Evolutionary conservation across 2,797 vertebrate genomes (phyloP).

Genomic region (Alectoris magna): DNA sequence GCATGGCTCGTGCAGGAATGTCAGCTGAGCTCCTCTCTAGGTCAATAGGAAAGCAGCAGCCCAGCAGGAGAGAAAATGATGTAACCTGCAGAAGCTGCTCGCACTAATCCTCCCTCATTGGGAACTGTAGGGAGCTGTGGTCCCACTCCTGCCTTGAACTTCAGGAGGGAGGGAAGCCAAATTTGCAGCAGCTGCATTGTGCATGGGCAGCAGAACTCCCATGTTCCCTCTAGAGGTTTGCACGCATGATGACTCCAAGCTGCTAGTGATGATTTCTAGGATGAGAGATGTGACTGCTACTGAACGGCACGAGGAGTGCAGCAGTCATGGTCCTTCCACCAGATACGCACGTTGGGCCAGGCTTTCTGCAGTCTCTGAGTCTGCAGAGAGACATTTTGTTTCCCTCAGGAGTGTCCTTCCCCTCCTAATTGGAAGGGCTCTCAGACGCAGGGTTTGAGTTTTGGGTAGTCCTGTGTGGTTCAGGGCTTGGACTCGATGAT

Average conservation of each 20-base stretch:
- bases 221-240: background rate
- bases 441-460: background rate
- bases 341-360: background rate
- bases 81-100: background rate
- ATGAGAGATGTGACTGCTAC: constrained; percentile 41
- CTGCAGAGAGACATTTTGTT: background rate
- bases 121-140: background rate
- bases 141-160: background rate
- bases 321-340: background rate
- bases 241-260: background rate
- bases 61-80: background rate
- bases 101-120: accelerated
- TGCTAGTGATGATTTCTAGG: constrained; percentile 45
- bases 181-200: accelerated
- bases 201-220: constrained; percentile 9
- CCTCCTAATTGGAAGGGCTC: background rate
- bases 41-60: background rate
- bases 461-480: background rate
- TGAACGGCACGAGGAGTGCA: background rate
- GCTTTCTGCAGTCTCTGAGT: background rate
- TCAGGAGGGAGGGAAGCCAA: background rate
- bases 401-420: background rate
- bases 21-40: background rate
- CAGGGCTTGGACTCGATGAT: background rate
- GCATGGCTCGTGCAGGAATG: background rate